Conservation (phyloP, 2,888 invertebrate genomes). For the Chaetogeoica ovagalla region DNA sequence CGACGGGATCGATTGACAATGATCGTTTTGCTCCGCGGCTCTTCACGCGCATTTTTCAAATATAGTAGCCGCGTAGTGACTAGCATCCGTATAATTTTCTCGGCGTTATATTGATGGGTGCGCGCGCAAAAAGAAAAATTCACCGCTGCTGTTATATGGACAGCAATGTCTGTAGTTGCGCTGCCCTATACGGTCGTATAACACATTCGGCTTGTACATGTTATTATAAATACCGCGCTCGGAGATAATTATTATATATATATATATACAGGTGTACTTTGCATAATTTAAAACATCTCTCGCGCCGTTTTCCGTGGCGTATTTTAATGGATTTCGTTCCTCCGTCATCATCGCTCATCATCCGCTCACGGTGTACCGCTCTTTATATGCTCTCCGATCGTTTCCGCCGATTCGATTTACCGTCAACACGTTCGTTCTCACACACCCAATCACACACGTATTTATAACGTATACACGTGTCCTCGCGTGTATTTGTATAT, state of each 20-base stretch:
- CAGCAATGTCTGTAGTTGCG: too few relatives aligned
- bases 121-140: too few relatives aligned
- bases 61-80: too few relatives aligned
- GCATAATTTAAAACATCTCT: slow-evolving; percentile 1
- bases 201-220: not conserved
- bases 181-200: too few relatives aligned
- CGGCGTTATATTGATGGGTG: too few relatives aligned
- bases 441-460: not conserved
- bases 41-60: too few relatives aligned
- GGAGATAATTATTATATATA: not conserved
- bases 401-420: slow-evolving; percentile 24
- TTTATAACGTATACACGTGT: not conserved
- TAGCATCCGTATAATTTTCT: too few relatives aligned
- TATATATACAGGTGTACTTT: not conserved
- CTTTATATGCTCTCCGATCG: not conserved
- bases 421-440: slow-evolving; percentile 7
- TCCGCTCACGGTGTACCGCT: too few relatives aligned
- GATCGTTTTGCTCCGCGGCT: too few relatives aligned
- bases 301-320: slow-evolving; percentile 9
- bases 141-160: too few relatives aligned
- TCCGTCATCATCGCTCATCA: not conserved
- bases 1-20: too few relatives aligned
- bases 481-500: not conserved
- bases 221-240: not conserved
- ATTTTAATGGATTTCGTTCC: slow-evolving; percentile 11